phyloP scores from a whole-genome alignment of 2,888 invertebrate species.

The Saturnia pavonia region DNA sequence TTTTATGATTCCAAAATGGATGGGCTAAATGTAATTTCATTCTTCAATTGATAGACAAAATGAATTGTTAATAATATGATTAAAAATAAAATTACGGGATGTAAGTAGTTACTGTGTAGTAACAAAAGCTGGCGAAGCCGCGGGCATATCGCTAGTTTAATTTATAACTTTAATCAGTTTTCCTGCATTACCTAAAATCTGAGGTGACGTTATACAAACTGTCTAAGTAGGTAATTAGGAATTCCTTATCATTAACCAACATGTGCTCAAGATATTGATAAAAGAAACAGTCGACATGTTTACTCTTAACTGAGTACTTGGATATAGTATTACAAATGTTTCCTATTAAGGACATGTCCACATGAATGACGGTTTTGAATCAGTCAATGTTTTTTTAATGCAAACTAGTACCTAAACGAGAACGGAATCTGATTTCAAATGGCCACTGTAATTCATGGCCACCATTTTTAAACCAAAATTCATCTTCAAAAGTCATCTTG shows the following conservation, averaged over 20 bases:
- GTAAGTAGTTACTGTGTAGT: too few relatives aligned
- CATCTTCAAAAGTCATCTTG: too few relatives aligned
- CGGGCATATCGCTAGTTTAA: too few relatives aligned
- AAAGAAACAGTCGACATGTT: slow-evolving; percentile 10
- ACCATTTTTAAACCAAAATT: neutral
- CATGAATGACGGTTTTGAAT: neutral
- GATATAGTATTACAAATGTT: neutral
- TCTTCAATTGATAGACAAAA: too few relatives aligned
- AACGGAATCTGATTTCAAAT: neutral
- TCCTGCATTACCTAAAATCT: neutral
- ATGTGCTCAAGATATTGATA: slow-evolving; percentile 16
- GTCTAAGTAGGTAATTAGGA: slow-evolving; percentile 27
- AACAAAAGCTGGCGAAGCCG: too few relatives aligned
- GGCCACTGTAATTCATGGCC: neutral
- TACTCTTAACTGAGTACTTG: slow-evolving; percentile 5
- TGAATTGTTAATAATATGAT: too few relatives aligned
- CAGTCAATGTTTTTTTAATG: neutral
- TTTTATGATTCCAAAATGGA: too few relatives aligned
- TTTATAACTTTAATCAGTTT: neutral
- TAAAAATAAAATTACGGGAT: too few relatives aligned
- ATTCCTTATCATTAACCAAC: slow-evolving; percentile 20
- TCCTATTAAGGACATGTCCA: slow-evolving; percentile 1
- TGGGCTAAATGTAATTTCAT: too few relatives aligned
- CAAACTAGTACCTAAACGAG: neutral
- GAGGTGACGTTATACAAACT: slow-evolving; percentile 9